Evolutionary conservation across 2,797 vertebrate species (phyloP).

Genomic region (Pelodytes ibericus): DNA sequence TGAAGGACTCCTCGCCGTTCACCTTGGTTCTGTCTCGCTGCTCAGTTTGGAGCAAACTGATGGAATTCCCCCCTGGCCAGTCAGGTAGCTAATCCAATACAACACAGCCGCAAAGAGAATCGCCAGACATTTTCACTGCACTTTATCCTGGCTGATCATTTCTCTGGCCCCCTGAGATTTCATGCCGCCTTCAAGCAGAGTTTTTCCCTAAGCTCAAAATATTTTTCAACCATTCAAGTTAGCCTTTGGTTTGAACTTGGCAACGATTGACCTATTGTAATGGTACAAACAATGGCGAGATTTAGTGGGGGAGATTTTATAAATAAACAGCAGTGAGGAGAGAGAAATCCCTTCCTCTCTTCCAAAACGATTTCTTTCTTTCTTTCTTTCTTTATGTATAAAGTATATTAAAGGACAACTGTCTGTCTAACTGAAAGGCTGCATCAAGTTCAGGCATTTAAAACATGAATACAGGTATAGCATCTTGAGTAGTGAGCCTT

Average conservation of each 20-base stretch:
- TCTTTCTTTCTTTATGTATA: no score
- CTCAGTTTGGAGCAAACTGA: constrained; percentile 49
- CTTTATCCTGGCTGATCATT: constrained; percentile 43
- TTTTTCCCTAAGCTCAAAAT: constrained; percentile 13
- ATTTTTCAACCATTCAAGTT: constrained; percentile 31
- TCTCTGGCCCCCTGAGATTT: constrained; percentile 28
- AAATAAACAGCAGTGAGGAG: no score
- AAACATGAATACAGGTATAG: no score
- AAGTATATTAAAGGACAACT: no score
- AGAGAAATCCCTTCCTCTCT: no score
- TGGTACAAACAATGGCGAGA: constrained; percentile 24
- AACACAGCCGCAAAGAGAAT: constrained; percentile 42
- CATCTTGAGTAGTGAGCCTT: no score
- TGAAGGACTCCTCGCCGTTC: constrained; percentile 29
- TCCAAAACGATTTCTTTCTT: no score
- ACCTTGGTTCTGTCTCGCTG: constrained; percentile 56
- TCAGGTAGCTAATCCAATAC: constrained; percentile 56
- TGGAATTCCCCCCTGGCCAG: constrained; percentile 55
- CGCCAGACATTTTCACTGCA: constrained; percentile 29
- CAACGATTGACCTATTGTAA: constrained; percentile 33
- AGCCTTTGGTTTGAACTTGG: constrained; percentile 16
- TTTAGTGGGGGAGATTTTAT: no score
- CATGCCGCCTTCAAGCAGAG: constrained; percentile 40
- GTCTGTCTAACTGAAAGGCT: no score
- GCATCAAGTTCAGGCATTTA: no score